Evolutionary conservation across 2,797 vertebrate species (phyloP).

Genomic region (Pteropus rufus): DNA sequence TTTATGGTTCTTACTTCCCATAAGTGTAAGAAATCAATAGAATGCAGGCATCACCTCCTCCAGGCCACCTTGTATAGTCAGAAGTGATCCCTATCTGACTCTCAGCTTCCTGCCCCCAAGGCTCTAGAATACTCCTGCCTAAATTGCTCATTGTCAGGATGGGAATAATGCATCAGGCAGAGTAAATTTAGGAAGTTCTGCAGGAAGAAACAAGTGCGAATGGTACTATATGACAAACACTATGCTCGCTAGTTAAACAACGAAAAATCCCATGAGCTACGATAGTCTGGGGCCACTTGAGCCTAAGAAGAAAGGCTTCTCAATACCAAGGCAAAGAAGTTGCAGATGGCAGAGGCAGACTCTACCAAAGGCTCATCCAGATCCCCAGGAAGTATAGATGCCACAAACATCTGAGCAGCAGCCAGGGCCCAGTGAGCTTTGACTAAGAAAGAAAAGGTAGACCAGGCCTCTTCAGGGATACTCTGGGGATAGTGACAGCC

Average conservation of each 20-base stretch:
- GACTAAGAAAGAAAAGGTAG: background rate
- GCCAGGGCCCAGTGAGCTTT: background rate
- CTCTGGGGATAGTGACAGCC: background rate
- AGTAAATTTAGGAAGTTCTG: background rate
- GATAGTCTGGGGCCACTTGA: background rate
- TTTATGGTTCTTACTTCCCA: background rate
- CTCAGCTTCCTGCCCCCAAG: background rate
- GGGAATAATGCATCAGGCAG: background rate
- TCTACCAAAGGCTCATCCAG: background rate
- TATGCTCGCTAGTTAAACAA: background rate
- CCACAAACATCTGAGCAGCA: background rate
- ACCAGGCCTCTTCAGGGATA: background rate
- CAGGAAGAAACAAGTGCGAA: background rate
- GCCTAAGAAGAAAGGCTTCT: background rate
- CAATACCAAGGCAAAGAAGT: background rate
- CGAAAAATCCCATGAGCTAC: background rate
- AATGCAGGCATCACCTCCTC: background rate
- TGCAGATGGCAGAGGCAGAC: background rate
- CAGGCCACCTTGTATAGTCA: background rate
- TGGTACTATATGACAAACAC: background rate
- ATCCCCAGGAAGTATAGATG: background rate
- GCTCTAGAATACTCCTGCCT: background rate
- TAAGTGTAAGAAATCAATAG: background rate
- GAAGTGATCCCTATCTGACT: background rate
- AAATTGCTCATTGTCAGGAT: background rate